Evolutionary conservation across 2,888 invertebrate species (phyloP).

Genomic region (Tortrix viridana): DNA sequence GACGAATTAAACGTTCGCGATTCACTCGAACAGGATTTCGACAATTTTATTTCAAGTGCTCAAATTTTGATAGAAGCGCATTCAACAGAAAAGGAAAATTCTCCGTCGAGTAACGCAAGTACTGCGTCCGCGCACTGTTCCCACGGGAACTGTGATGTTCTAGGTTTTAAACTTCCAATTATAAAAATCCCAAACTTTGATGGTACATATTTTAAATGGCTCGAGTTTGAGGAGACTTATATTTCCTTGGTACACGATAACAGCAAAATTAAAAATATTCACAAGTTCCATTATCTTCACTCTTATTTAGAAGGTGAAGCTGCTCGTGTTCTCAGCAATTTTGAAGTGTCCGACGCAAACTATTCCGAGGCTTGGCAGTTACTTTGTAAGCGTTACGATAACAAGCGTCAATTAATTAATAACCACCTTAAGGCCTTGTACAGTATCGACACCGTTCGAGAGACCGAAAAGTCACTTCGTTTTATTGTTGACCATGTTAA

Average conservation of each 20-base stretch:
- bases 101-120: too few relatives aligned
- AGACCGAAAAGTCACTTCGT: neutral
- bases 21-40: too few relatives aligned
- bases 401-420: slow-evolving; percentile 6
- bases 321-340: neutral
- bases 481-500: neutral
- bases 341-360: neutral
- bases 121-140: neutral
- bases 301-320: too few relatives aligned
- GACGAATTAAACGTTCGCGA: too few relatives aligned
- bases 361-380: slow-evolving; percentile 8
- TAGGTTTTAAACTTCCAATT: slow-evolving; percentile 20
- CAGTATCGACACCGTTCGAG: neutral
- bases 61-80: too few relatives aligned
- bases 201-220: slow-evolving; percentile 18
- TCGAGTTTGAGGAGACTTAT: slow-evolving; percentile 21
- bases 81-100: too few relatives aligned
- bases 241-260: too few relatives aligned
- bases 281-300: too few relatives aligned
- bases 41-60: too few relatives aligned
- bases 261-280: too few relatives aligned
- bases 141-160: neutral
- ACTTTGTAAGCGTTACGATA: neutral
- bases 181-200: slow-evolving; percentile 24
- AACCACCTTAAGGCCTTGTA: neutral